A percentile compares a stretch with the other conserved stretches of the same genome.
Evolutionary conservation across 2,113 vertebrate species (phyloP).

Genomic region (Gobiocypris rarus): DNA sequence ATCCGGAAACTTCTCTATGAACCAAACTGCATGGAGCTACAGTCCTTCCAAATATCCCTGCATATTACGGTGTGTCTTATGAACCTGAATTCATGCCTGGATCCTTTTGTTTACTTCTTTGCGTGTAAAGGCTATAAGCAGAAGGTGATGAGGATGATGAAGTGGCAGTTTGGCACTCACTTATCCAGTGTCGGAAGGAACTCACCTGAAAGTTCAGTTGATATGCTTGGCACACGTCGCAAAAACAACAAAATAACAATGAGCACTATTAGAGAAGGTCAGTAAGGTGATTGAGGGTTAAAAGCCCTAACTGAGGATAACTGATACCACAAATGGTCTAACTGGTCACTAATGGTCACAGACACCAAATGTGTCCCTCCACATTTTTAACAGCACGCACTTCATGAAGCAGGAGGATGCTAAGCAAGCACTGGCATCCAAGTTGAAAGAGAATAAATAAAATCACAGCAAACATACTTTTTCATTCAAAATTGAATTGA

Average conservation of each 20-base stretch:
- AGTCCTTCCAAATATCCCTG: constrained; percentile 89
- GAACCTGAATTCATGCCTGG: constrained; percentile 94
- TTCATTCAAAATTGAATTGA: neutral
- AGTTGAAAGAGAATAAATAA: neutral
- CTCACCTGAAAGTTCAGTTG: constrained; percentile 81
- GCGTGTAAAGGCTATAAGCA: constrained; percentile 96
- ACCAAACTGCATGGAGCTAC: constrained; percentile 75
- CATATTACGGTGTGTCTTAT: constrained; percentile 92
- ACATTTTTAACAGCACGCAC: neutral
- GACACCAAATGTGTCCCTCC: neutral
- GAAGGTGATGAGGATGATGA: constrained; percentile 88
- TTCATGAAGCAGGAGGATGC: neutral
- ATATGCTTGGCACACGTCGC: neutral
- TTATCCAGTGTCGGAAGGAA: constrained; percentile 85
- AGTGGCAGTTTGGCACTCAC: constrained; percentile 81
- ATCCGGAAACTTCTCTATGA: constrained; percentile 81
- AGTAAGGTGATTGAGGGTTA: neutral
- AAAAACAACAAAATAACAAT: neutral
- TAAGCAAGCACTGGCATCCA: neutral
- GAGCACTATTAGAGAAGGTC: neutral
- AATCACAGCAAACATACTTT: neutral
- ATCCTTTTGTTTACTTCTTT: constrained; percentile 97
- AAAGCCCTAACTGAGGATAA: neutral
- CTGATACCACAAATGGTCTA: neutral
- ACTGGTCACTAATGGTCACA: neutral